phyloP scores from a whole-genome alignment of 2,888 invertebrate genomes.

The Pollenia amentaria region DNA sequence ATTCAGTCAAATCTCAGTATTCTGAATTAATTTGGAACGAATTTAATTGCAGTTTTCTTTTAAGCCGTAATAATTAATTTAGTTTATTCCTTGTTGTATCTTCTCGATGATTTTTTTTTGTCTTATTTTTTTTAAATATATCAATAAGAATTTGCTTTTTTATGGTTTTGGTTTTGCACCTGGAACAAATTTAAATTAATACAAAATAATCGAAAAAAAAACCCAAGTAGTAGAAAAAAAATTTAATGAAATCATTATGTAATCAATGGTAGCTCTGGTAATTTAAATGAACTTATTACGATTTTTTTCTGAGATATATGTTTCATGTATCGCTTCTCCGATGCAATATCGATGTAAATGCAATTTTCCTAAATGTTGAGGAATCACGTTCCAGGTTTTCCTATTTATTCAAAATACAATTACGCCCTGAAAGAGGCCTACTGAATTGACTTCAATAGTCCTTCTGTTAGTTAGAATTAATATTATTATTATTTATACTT shows the following conservation, averaged over 20 bases:
- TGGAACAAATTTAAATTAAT: constrained; percentile 74
- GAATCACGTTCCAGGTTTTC: no score
- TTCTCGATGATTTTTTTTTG: constrained; percentile 27
- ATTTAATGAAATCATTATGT: background rate
- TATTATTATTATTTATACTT: no score
- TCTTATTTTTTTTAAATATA: background rate
- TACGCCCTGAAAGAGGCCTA: no score
- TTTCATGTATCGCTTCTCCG: no score
- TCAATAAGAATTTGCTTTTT: constrained; percentile 54
- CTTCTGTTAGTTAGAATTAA: no score
- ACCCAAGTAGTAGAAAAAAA: constrained; percentile 25
- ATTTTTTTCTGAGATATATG: no score
- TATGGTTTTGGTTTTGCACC: constrained; percentile 70
- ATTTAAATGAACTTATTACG: constrained; percentile 2
- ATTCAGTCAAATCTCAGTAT: constrained; percentile 10
- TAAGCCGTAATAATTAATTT: constrained; percentile 23
- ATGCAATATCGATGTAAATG: no score
- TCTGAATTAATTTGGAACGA: background rate
- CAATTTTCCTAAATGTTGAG: no score
- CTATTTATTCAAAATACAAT: no score
- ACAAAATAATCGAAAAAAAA: constrained; percentile 69
- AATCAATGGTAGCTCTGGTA: constrained; percentile 59
- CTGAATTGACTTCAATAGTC: no score
- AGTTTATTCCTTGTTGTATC: constrained; percentile 26
- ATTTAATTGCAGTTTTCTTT: constrained; percentile 5